Base-by-base conservation (phyloP, 1,140 invertebrate genomes). In the Drosophila prosaltans region DNA sequence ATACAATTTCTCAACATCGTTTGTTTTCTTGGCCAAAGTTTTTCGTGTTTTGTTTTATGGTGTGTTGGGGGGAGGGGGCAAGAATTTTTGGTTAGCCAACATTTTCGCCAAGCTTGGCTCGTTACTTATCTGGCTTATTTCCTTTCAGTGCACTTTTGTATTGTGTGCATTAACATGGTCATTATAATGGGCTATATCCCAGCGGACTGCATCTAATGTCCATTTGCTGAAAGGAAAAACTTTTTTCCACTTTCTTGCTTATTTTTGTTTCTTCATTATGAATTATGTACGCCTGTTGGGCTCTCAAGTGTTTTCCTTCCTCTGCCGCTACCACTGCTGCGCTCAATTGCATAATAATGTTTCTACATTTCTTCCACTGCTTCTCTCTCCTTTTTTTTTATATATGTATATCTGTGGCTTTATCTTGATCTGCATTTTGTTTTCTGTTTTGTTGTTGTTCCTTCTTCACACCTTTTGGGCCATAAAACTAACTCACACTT, bases 61-160 rank as follows among this genome's bases (percentile, higher is more conserved):
- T 16, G 16, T 16, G 16, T 16, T 16, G 16, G 16, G 16, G 16
- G 16, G 16, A 16, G 16, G 7, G 32, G 32, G 45, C 45, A 8
- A 51, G 21, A 51, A 26, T 51, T 26, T 51, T 51, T 8, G 45
- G 45, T 26, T 51, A 51, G 45, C 45, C 45, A 48, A 21, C 16
- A 2, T 36, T 36, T 36, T 36, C 16, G 32, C 16, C 16, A 21
- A 48, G 39, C 28, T 41, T 75, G 66, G 63, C 74, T 90, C 84
- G 78, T 90, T 89, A 84, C 85, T 89, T 89, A 90, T 89, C 85
- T 89, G 78, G 84, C 85, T 89, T 81, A 81, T 90, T 90, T 88
- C 84, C 84, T 88, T 90, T 90, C 84, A 90, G 81, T 89, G 84
- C 84, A 88, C 84, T 89, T 89, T 80, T 89, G 84, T 89, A 82